Percentiles rank a stretch among this genome's conserved stretches.
phyloP scores from a whole-genome alignment of 2,797 vertebrate genomes.

The Sebastes glaucus region DNA sequence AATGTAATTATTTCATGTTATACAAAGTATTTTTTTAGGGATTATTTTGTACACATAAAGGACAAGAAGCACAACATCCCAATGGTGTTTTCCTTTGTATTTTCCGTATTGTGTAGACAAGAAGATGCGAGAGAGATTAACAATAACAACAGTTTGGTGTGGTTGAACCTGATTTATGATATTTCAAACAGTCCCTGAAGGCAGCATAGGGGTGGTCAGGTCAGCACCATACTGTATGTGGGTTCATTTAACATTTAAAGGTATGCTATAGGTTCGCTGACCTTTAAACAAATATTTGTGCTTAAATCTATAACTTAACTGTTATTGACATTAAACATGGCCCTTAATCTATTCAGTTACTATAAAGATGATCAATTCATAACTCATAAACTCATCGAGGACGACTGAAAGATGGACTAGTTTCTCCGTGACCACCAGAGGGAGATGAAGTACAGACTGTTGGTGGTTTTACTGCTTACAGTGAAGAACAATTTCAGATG shows the following conservation, averaged over 20 bases:
- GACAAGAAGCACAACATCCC: no score
- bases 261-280: not conserved
- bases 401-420: not conserved
- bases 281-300: not conserved
- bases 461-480: not conserved
- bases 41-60: no score
- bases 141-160: no score
- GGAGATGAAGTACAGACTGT: constrained; percentile 18
- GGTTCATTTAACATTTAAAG: not conserved
- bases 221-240: not conserved
- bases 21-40: no score
- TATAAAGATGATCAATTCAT: not conserved
- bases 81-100: no score
- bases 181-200: not conserved
- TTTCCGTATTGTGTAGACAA: no score
- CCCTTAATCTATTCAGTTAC: not conserved
- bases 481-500: not conserved
- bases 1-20: no score
- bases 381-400: no score
- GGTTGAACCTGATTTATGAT: not conserved
- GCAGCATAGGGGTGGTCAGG: not conserved
- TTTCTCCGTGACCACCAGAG: constrained; percentile 38
- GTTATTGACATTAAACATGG: accelerated
- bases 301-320: not conserved
- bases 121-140: no score